These are phyloP conservation scores for Octodon degus DNA, from an alignment of 2,113 vertebrate genomes.

Conservation along the genomic window DNA sequence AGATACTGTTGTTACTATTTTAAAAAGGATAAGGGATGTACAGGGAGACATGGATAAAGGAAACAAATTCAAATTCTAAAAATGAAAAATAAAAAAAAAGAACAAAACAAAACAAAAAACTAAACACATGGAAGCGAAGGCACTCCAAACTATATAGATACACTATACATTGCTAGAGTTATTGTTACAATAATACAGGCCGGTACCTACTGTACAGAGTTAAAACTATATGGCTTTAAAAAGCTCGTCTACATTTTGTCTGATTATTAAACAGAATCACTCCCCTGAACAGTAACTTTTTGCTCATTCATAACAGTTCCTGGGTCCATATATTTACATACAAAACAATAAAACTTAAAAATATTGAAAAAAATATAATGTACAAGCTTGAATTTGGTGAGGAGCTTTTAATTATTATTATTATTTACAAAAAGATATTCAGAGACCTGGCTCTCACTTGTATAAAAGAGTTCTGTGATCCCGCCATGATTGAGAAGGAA, in stretches of 20 bases:
- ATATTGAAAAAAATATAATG: constrained; percentile 88
- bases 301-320: constrained; percentile 98
- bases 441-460: constrained; percentile 89
- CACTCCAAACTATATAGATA: constrained; percentile 99
- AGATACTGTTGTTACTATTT: constrained; percentile 72
- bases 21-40: constrained; percentile 67
- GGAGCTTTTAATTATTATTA: constrained; percentile 91
- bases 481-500: constrained; percentile 84
- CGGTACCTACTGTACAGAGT: constrained; percentile 98
- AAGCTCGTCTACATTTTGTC: constrained; percentile 97
- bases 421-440: constrained; percentile 86
- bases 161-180: constrained; percentile 99
- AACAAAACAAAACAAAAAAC: constrained; percentile 67
- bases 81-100: constrained; percentile 17
- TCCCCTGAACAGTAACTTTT: constrained; percentile 95
- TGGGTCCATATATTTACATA: constrained; percentile 98
- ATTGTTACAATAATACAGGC: constrained; percentile 99
- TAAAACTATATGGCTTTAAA: constrained; percentile 99
- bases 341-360: constrained; percentile 91
- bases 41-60: constrained; percentile 71
- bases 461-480: constrained; percentile 88
- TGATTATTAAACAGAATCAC: constrained; percentile 95
- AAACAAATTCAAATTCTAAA: constrained; percentile 83
- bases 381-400: constrained; percentile 97
- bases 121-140: constrained; percentile 96